A percentile compares a stretch with the other conserved stretches of the same genome.
These are phyloP conservation scores for Lagodon rhomboides DNA, from an alignment of 2,797 vertebrate genomes.

Conservation along the genomic window DNA sequence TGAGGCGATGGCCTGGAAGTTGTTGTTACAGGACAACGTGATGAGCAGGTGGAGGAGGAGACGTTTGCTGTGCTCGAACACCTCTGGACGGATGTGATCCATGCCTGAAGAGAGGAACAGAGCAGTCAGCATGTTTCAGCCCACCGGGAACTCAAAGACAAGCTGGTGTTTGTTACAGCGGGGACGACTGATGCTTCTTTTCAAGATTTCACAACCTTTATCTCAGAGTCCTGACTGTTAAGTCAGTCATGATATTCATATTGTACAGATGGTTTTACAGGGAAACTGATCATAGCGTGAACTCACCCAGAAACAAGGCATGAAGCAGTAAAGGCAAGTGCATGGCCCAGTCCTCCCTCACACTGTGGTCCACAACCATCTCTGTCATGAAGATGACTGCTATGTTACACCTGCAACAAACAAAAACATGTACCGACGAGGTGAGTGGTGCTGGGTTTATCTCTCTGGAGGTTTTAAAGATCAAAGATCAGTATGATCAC, in stretches of 20 bases:
- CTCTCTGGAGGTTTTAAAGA: not conserved
- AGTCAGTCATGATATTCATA: not conserved
- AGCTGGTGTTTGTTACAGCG: not conserved
- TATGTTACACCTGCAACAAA: slow-evolving; percentile 92
- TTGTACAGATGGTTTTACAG: not conserved
- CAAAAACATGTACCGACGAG: slow-evolving; percentile 1
- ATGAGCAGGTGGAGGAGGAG: slow-evolving; percentile 96
- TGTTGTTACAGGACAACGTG: slow-evolving; percentile 93
- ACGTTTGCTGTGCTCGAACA: slow-evolving; percentile 97
- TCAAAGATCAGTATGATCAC: not conserved
- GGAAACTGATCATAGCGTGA: not conserved
- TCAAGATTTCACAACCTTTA: slow-evolving; percentile 4
- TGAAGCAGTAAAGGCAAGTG: slow-evolving; percentile 95
- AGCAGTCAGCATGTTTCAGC: slow-evolving; percentile 15
- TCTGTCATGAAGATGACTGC: slow-evolving; percentile 99
- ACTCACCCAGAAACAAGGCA: slow-evolving; percentile 94
- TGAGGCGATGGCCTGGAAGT: slow-evolving; percentile 92
- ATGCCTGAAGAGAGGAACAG: slow-evolving; percentile 86
- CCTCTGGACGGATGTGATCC: slow-evolving; percentile 97
- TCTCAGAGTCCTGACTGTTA: not conserved
- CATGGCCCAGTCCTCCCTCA: slow-evolving; percentile 97
- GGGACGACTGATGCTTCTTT: not conserved
- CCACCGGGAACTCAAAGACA: not conserved
- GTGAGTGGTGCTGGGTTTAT: not conserved
- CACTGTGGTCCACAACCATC: slow-evolving; percentile 98